phyloP scores from a whole-genome alignment of 2,888 invertebrate genomes.

The Flabesymbios commensalis region DNA sequence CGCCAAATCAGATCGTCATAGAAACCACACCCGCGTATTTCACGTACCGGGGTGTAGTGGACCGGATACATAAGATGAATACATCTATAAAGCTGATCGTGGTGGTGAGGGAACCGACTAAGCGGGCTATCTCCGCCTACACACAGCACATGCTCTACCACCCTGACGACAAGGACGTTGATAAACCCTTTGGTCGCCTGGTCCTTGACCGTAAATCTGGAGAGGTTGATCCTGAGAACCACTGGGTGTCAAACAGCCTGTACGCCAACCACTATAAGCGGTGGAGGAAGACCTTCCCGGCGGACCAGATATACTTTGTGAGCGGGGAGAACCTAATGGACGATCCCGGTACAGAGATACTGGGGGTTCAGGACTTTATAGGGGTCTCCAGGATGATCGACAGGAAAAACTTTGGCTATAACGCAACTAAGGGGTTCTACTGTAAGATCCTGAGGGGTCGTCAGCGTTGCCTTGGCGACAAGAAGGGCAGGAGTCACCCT shows the following conservation, averaged over 20 bases:
- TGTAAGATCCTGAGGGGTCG: neutral
- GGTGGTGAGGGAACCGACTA: too few species aligned
- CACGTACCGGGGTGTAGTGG: slow-evolving; percentile 91
- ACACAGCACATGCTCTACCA: too few species aligned
- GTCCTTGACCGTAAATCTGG: too few species aligned
- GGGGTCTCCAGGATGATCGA: neutral
- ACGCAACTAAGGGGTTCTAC: neutral
- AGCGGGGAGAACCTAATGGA: slow-evolving; percentile 65
- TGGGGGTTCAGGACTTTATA: slow-evolving; percentile 40
- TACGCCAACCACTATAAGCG: neutral
- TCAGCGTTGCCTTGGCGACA: neutral
- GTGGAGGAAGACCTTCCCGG: slow-evolving; percentile 93
- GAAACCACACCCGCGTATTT: slow-evolving; percentile 99
- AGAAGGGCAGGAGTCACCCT: neutral
- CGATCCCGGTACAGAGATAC: slow-evolving; percentile 47
- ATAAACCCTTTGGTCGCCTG: slow-evolving; percentile 94
- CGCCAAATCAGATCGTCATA: slow-evolving; percentile 87
- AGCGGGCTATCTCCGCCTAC: too few species aligned
- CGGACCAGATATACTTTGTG: slow-evolving; percentile 89
- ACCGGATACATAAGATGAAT: slow-evolving; percentile 92
- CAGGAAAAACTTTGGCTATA: neutral
- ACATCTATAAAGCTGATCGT: slow-evolving; percentile 80
- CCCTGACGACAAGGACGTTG: slow-evolving; percentile 93
- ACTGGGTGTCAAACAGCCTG: too few species aligned
- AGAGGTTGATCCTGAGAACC: too few species aligned